Evolutionary conservation across 2,113 vertebrate genomes (phyloP), one percentile per base, ranked within the genome.

Genomic region (Uropsilus gracilis): DNA sequence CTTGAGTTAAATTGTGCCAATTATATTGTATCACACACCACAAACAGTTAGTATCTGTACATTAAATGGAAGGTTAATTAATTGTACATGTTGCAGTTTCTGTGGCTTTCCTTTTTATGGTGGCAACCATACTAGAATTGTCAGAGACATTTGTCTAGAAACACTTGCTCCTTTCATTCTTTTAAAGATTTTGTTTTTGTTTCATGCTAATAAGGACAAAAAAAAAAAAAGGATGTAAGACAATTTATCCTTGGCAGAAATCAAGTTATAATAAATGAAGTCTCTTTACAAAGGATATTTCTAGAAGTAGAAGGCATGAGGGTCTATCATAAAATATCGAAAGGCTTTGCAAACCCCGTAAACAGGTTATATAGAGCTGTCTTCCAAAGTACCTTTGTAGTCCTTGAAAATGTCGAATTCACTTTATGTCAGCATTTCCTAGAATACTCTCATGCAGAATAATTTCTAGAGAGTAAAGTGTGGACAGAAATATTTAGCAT

Each of bases 401-500:
- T 85, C 68, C 55, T 85, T 68, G 37, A 68, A 89, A 95, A 76
- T 94, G 71, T 87, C 84, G 81, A 80, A 93, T 92, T 91, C 68
- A 61, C 10, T 77, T n/a, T 91, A 18, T 48, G 24, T 94, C 84
- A 93, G 37, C 22, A 90, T 78, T 88, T 96, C 37, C 48, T 64
- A 73, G 32, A 75, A 44, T 91, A 91, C 18, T 3, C 44, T 37
- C 12, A 76, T 30, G 37, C 20, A 91, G 37, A 96, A 63, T 32
- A 90, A 78, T 11, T 81, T 93, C 24, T n/a, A 90, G 64, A 72
- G 28, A 69, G 24, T n/a, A 86, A 93, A 96, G 69, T 50, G 50
- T 64, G 22, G 8, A 53, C 89, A 89, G 50, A 95, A 89, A 95
- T 88, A 93, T 87, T 94, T 81, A 89, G n/a, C 44, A 75, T 84